Conservation (phyloP, 2,113 vertebrate species). For the Poecilia latipinna region DNA sequence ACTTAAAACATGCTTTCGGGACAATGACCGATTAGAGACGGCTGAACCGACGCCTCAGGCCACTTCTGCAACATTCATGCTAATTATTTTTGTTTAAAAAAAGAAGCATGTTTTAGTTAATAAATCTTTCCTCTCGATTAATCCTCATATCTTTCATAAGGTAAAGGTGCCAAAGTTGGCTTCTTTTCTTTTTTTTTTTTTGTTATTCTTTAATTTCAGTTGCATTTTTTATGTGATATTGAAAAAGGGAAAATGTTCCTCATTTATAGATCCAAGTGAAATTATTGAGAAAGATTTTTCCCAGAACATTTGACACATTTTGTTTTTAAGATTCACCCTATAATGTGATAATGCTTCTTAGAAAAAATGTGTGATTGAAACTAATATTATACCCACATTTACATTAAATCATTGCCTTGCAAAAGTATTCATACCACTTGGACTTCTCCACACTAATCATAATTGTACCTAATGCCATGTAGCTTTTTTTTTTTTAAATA, state of each 20-base stretch:
- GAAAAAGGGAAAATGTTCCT: neutral
- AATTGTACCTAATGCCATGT: neutral
- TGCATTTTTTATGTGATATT: neutral
- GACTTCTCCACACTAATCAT: neutral
- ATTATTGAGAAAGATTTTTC: neutral
- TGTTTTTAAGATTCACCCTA: neutral
- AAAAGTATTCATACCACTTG: neutral
- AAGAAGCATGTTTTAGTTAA: neutral
- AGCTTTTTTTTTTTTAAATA: neutral
- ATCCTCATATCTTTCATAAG: neutral
- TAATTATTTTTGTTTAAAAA: neutral
- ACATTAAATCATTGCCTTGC: no score
- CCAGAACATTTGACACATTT: neutral
- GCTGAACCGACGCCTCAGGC: neutral
- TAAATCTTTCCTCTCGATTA: neutral
- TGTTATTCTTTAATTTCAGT: neutral
- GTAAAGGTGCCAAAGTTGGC: neutral
- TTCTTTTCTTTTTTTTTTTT: neutral
- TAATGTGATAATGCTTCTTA: neutral
- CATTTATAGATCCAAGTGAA: neutral
- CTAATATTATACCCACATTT: no score
- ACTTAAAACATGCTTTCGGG: slow-evolving; percentile 7
- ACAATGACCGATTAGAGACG: slow-evolving; percentile 38
- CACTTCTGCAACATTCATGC: neutral
- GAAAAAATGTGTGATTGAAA: neutral